phyloP scores from a whole-genome alignment of 2,113 vertebrate species.

The Microtus oregoni region DNA sequence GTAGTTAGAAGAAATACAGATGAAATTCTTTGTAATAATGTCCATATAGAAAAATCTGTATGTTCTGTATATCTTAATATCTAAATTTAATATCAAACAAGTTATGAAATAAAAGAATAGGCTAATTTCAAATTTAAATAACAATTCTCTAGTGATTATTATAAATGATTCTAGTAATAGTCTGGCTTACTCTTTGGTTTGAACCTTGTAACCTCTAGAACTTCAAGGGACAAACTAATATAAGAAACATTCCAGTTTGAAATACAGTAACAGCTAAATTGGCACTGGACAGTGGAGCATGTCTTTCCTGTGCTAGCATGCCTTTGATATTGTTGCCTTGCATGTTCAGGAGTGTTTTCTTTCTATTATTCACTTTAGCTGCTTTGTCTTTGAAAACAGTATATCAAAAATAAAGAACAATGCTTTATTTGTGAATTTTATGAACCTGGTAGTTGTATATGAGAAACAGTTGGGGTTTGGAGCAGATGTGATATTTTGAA shows the following conservation, averaged over 20 bases:
- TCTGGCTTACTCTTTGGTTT: background rate
- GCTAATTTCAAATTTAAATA: background rate
- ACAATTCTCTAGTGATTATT: background rate
- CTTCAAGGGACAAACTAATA: background rate
- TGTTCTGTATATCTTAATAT: background rate
- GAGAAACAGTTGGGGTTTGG: background rate
- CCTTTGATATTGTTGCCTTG: background rate
- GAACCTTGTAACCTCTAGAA: background rate
- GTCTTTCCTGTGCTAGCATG: background rate
- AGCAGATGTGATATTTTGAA: background rate
- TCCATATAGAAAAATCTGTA: background rate
- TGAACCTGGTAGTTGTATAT: background rate
- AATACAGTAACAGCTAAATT: background rate
- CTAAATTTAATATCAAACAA: background rate
- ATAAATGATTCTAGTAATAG: background rate
- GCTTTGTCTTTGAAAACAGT: background rate
- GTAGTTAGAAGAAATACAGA: background rate
- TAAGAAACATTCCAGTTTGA: background rate
- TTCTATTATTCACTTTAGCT: background rate
- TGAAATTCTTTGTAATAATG: background rate
- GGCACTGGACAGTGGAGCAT: accelerated
- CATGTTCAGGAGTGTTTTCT: background rate
- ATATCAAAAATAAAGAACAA: background rate
- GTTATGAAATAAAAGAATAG: background rate
- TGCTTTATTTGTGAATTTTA: background rate